These are phyloP conservation scores for Artibeus jamaicensis DNA, from an alignment of 2,797 vertebrate species.

Conservation along the genomic window DNA sequence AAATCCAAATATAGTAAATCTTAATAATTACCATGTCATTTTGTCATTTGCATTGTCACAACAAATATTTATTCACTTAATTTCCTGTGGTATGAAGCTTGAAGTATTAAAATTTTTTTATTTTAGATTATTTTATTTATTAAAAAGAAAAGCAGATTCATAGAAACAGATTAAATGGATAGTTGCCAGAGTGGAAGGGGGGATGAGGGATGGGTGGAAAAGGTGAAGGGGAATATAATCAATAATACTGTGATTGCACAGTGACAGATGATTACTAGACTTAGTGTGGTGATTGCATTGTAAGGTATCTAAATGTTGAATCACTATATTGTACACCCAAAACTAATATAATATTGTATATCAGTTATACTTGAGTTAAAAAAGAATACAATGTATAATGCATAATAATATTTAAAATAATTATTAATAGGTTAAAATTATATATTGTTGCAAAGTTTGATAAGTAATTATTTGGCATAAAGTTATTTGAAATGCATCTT, in stretches of 20 bases:
- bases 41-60: not conserved
- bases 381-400: not conserved
- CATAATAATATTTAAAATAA: not conserved
- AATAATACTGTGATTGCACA: not conserved
- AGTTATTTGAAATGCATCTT: not conserved
- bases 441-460: not conserved
- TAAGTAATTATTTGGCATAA: not conserved
- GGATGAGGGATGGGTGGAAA: not conserved
- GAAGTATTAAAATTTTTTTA: not conserved
- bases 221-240: not conserved
- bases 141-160: not conserved
- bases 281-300: not conserved
- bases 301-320: not conserved
- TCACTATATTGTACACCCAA: not conserved
- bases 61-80: not conserved
- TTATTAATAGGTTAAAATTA: not conserved
- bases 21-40: not conserved
- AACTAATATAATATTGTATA: not conserved
- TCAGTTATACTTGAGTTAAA: not conserved
- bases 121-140: not conserved
- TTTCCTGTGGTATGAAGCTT: not conserved
- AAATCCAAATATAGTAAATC: not conserved
- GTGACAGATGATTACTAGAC: not conserved
- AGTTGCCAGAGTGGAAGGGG: not conserved
- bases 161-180: not conserved